Conservation (phyloP, 1,140 invertebrate genomes). For the Cherax destructor region DNA sequence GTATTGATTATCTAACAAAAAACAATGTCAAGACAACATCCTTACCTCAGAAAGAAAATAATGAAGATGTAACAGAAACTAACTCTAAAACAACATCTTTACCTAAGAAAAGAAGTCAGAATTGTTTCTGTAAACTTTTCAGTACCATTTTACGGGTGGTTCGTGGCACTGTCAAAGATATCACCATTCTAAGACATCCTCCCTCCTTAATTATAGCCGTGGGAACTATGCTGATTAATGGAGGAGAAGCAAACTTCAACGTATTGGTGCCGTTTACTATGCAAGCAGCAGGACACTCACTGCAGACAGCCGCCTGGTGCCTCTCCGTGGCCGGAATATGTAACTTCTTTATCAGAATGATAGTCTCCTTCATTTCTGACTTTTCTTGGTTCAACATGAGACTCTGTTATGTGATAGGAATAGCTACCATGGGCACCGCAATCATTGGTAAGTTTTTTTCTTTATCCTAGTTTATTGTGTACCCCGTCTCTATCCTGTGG, state of each 20-base stretch:
- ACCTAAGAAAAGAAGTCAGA: not conserved
- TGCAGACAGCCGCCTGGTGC: constrained; percentile 36
- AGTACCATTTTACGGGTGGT: not conserved
- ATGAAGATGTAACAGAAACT: not conserved
- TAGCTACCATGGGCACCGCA: constrained; percentile 9
- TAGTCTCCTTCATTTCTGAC: constrained; percentile 24
- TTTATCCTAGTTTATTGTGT: too few species aligned
- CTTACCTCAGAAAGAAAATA: not conserved
- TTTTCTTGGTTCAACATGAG: constrained; percentile 48
- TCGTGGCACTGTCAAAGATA: constrained; percentile 1
- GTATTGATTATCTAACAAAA: too few species aligned
- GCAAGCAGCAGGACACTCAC: constrained; percentile 27
- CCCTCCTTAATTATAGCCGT: constrained; percentile 33
- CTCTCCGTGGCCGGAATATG: constrained; percentile 4
- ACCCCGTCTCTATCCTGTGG: too few species aligned
- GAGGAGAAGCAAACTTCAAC: constrained; percentile 42
- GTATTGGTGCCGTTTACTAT: constrained; percentile 47
- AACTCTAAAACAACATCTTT: not conserved
- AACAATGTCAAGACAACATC: not conserved
- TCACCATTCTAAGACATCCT: constrained; percentile 26
- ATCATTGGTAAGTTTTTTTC: constrained; percentile 1
- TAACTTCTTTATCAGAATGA: constrained; percentile 12
- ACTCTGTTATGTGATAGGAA: constrained; percentile 18
- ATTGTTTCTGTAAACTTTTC: not conserved
- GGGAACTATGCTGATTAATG: not conserved